These are phyloP conservation scores for Araneus ventricosus DNA, from an alignment of 1,140 invertebrate species.

Conservation along the genomic window DNA sequence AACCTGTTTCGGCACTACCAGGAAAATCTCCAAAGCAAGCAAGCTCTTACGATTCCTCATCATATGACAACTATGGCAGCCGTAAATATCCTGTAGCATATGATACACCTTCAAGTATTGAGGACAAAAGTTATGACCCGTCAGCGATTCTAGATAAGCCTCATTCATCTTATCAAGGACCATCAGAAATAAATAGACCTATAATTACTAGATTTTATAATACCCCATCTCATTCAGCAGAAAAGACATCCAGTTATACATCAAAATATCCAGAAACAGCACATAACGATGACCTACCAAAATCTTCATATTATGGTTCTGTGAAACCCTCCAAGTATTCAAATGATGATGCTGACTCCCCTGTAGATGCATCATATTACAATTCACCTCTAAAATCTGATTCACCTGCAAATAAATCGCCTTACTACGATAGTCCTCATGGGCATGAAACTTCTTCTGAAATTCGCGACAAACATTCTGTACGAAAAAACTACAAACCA, in stretches of 20 bases:
- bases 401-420: background rate
- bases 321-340: background rate
- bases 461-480: slow-evolving; percentile 33
- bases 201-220: slow-evolving; percentile 40
- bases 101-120: background rate
- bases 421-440: background rate
- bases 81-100: background rate
- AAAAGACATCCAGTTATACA: background rate
- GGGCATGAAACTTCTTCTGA: background rate
- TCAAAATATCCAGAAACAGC: background rate
- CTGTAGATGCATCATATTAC: background rate
- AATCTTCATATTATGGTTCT: background rate
- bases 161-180: background rate
- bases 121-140: background rate
- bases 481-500: slow-evolving; percentile 58
- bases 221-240: background rate
- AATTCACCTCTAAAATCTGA: background rate
- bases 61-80: background rate
- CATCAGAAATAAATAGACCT: background rate
- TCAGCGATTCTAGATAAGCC: background rate
- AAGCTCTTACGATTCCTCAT: too few species aligned
- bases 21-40: background rate
- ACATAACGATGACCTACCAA: background rate
- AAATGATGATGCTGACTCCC: background rate
- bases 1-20: background rate